Evolutionary conservation across 37 sponge, comb jelly and placozoan genomes (phyloP).

Genomic region (Haliclona indistincta): DNA sequence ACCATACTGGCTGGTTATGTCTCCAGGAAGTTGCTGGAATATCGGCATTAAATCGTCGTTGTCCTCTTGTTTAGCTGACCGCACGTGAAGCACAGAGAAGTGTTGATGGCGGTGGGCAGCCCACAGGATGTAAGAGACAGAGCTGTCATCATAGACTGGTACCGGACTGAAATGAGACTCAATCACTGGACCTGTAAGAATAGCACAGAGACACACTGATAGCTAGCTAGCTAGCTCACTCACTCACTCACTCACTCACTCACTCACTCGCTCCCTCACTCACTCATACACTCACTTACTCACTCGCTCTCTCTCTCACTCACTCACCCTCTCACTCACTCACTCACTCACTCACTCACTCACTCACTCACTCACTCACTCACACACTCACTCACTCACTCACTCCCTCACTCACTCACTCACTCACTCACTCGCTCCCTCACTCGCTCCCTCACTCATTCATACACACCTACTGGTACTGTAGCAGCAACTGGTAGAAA

Average conservation of each 20-base stretch:
- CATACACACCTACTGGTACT: constrained; percentile 46
- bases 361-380: too few relatives aligned
- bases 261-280: too few relatives aligned
- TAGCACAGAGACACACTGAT: too few relatives aligned
- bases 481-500: constrained; percentile 29
- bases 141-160: neutral
- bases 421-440: too few relatives aligned
- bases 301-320: too few relatives aligned
- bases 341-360: too few relatives aligned
- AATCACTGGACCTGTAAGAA: neutral
- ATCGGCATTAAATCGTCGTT: constrained; percentile 94
- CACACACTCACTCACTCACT: too few relatives aligned
- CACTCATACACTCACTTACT: too few relatives aligned
- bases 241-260: too few relatives aligned
- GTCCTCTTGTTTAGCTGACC: constrained; percentile 86
- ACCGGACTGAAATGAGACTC: constrained; percentile 26
- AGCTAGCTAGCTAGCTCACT: too few relatives aligned
- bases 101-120: constrained; percentile 70
- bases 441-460: neutral
- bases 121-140: constrained; percentile 11
- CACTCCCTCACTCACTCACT: too few relatives aligned
- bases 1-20: constrained; percentile 84
- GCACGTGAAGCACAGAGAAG: constrained; percentile 74
- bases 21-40: constrained; percentile 55
- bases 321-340: too few relatives aligned